Evolutionary conservation across 2,113 vertebrate genomes (phyloP).

Genomic region (Gymnobelideus leadbeateri): DNA sequence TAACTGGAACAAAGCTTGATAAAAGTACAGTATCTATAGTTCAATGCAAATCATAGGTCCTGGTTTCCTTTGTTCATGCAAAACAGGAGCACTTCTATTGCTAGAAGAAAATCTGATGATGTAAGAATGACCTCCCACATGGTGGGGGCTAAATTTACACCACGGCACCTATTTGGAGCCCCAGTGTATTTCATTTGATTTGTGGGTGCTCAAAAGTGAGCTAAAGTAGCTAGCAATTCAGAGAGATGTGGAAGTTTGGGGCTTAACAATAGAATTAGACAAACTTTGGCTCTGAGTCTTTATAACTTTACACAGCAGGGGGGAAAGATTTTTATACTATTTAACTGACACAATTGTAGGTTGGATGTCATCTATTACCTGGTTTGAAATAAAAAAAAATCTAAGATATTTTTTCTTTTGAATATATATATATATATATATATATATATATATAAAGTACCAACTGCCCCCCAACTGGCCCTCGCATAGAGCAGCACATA

Average conservation of each 20-base stretch:
- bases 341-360: background rate
- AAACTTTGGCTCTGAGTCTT: background rate
- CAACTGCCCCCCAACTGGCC: background rate
- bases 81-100: background rate
- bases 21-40: background rate
- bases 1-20: background rate
- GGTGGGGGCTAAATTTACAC: background rate
- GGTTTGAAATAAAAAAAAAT: background rate
- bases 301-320: background rate
- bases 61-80: background rate
- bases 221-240: background rate
- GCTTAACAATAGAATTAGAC: background rate
- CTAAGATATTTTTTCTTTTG: background rate
- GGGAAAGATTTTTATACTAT: background rate
- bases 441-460: background rate
- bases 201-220: background rate
- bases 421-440: background rate
- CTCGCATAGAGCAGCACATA: background rate
- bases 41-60: background rate
- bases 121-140: background rate
- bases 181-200: background rate
- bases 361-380: constrained; percentile 9
- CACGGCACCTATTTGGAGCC: background rate
- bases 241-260: background rate
- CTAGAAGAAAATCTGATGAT: background rate